phyloP scores from a whole-genome alignment of 2,888 invertebrate genomes.

The Quadriops clusia region DNA sequence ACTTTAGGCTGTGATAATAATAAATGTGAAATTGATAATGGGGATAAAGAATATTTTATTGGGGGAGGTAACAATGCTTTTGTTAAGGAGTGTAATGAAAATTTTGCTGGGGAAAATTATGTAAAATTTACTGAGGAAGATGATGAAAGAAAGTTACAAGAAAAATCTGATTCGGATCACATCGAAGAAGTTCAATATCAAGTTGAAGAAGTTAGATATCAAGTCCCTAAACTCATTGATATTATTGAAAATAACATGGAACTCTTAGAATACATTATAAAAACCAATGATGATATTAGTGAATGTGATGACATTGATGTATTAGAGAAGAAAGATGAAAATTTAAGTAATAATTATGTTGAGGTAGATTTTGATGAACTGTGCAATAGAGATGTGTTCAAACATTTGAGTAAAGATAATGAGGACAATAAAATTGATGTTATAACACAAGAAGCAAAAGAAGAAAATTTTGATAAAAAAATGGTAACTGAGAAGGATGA shows the following conservation, averaged over 20 bases:
- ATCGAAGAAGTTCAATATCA: conserved; percentile 4
- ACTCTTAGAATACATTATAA: conserved; percentile 27
- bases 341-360: too few species aligned
- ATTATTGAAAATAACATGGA: conserved; percentile 28
- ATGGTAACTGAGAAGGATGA: too few species aligned
- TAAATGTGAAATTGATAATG: too few species aligned
- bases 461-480: too few species aligned
- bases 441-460: too few species aligned
- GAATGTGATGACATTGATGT: conserved; percentile 2
- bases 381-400: too few species aligned
- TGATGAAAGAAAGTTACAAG: not conserved
- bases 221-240: conserved; percentile 27
- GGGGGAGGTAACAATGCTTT: not conserved
- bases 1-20: too few species aligned
- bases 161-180: conserved; percentile 5
- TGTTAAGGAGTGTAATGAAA: not conserved
- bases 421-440: too few species aligned
- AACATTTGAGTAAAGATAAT: too few species aligned
- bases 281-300: conserved; percentile 19
- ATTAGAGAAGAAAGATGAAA: too few species aligned
- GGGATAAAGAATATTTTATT: too few species aligned
- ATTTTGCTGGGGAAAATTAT: not conserved
- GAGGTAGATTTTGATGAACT: too few species aligned
- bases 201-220: not conserved
- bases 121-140: conserved; percentile 5